Conservation (phyloP, 2,797 vertebrate species). For the Triplophysa yarkandensis region DNA sequence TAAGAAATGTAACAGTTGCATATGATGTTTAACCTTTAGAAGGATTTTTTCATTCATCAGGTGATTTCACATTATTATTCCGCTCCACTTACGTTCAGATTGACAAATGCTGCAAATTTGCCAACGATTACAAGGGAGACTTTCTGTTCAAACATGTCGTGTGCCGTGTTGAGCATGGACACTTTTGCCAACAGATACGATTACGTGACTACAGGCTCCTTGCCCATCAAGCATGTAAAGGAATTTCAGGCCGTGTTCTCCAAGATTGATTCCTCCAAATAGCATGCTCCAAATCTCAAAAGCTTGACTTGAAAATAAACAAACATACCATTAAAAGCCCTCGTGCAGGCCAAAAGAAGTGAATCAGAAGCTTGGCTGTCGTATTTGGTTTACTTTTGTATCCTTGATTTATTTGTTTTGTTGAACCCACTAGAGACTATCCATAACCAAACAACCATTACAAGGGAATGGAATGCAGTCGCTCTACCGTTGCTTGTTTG, state of each 20-base stretch:
- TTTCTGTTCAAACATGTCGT: conserved; percentile 57
- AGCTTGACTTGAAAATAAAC: conserved; percentile 53
- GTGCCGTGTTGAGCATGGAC: conserved; percentile 56
- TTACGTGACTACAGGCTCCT: conserved; percentile 66
- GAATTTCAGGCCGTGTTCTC: conserved; percentile 39
- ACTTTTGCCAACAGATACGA: conserved; percentile 74
- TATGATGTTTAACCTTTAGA: not conserved
- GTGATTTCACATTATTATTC: conserved; percentile 16
- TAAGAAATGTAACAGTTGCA: not conserved
- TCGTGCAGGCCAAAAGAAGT: conserved; percentile 28
- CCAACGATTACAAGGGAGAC: conserved; percentile 40
- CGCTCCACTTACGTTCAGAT: conserved; percentile 8
- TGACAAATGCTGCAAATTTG: conserved; percentile 5
- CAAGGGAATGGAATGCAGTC: conserved; percentile 39
- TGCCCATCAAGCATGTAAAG: conserved; percentile 7
- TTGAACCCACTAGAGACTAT: conserved; percentile 36
- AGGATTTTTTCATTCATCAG: not conserved
- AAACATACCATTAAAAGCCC: conserved; percentile 55
- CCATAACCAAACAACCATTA: conserved; percentile 50
- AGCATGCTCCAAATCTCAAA: conserved; percentile 65
- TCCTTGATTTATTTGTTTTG: conserved; percentile 47
- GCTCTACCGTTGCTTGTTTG: conserved; percentile 49
- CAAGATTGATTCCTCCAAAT: conserved; percentile 68
- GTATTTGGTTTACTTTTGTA: conserved; percentile 29
- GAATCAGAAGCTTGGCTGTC: conserved; percentile 31